Conservation (phyloP, 2,888 invertebrate species). For the Helleia helle region DNA sequence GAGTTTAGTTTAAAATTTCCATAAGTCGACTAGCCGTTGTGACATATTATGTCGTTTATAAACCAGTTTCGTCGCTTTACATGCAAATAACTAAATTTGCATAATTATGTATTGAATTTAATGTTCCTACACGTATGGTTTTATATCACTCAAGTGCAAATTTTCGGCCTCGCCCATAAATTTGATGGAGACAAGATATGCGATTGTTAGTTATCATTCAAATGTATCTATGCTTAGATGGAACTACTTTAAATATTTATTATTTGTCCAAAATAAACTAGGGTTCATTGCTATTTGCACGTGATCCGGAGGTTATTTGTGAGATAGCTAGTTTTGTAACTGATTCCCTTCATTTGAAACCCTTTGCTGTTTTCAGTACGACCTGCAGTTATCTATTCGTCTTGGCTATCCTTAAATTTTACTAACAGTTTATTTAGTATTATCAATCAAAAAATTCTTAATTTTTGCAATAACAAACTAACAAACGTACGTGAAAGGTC, state of each 20-base stretch:
- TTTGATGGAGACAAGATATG: constrained; percentile 12
- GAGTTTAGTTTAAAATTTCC: background rate
- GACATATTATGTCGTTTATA: background rate
- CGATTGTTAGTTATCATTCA: constrained; percentile 10
- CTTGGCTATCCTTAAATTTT: too few species aligned
- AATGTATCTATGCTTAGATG: constrained; percentile 5
- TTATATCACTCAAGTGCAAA: constrained; percentile 5
- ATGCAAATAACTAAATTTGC: constrained; percentile 1
- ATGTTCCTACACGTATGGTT: constrained; percentile 1
- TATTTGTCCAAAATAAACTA: constrained; percentile 13
- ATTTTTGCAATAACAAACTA: too few species aligned
- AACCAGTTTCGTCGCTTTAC: constrained; percentile 3
- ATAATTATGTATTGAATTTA: constrained; percentile 3
- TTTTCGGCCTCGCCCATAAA: constrained; percentile 3
- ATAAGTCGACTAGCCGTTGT: background rate
- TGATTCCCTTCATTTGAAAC: too few species aligned
- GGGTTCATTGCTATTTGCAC: constrained; percentile 13
- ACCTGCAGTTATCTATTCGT: too few species aligned
- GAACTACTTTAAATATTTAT: constrained; percentile 12
- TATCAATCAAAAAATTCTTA: too few species aligned
- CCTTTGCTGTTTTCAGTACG: too few species aligned
- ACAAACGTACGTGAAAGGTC: too few species aligned
- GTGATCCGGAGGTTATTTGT: too few species aligned
- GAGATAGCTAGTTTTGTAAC: too few species aligned
- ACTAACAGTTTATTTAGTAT: too few species aligned